phyloP scores from a whole-genome alignment of 2,797 vertebrate genomes.

The Myripristis jacobus region DNA sequence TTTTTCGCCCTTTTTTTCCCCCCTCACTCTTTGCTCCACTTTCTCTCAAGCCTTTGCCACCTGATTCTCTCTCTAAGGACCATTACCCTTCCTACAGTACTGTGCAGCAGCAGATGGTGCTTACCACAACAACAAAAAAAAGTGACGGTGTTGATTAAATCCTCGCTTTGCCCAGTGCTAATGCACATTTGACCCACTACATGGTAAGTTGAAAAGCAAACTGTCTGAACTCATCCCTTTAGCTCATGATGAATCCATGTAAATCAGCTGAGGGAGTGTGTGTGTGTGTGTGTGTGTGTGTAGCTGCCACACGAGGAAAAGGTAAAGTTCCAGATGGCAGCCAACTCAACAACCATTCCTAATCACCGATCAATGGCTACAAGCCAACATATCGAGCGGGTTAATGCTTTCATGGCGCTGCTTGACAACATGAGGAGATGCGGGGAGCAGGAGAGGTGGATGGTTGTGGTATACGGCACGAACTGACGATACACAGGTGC shows the following conservation, averaged over 20 bases:
- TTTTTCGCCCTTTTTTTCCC: conserved; percentile 1
- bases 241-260: conserved; percentile 36
- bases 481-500: neutral
- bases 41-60: conserved; percentile 5
- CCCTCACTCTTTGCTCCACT: neutral
- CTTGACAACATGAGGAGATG: neutral
- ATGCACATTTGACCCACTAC: conserved; percentile 7
- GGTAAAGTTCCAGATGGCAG: conserved; percentile 14
- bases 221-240: conserved; percentile 37
- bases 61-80: conserved; percentile 2
- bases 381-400: neutral
- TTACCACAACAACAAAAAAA: conserved; percentile 35
- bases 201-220: conserved; percentile 24
- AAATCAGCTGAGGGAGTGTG: neutral
- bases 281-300: conserved; percentile 1
- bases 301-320: conserved; percentile 35
- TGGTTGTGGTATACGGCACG: too few relatives aligned
- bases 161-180: conserved; percentile 9
- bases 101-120: neutral
- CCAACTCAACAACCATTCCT: conserved; percentile 23
- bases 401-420: neutral
- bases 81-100: conserved; percentile 31
- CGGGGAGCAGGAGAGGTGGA: too few relatives aligned
- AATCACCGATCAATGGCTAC: conserved; percentile 40
- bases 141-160: conserved; percentile 38